These are phyloP conservation scores for Steromphala cineraria DNA, from an alignment of 2,888 invertebrate genomes.

Conservation along the genomic window DNA sequence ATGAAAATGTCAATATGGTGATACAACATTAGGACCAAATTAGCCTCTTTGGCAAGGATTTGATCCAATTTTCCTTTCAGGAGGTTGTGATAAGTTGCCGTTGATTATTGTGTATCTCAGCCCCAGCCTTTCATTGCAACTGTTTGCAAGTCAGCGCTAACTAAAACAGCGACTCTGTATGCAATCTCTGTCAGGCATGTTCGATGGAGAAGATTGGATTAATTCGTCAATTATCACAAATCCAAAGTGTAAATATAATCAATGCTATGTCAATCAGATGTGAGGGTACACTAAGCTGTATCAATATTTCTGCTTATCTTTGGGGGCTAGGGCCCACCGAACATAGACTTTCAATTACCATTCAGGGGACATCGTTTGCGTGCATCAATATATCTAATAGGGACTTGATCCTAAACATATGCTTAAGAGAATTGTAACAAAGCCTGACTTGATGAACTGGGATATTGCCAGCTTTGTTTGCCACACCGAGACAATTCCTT, in stretches of 20 bases:
- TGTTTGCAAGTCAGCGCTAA: neutral
- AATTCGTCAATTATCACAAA: slow-evolving; percentile 15
- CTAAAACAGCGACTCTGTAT: neutral
- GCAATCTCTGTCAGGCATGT: slow-evolving; percentile 4
- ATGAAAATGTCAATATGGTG: slow-evolving; percentile 5
- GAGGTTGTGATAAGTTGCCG: neutral
- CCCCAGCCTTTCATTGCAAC: neutral
- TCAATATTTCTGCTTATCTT: slow-evolving; percentile 19
- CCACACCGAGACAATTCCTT: neutral
- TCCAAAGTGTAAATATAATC: slow-evolving; percentile 16
- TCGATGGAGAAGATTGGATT: slow-evolving; percentile 13
- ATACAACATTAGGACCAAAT: slow-evolving; percentile 8
- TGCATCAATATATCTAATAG: neutral
- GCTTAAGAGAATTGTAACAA: slow-evolving; percentile 9
- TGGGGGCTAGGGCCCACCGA: neutral
- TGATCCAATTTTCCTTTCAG: slow-evolving; percentile 11
- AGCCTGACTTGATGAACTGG: neutral
- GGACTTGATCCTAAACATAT: neutral
- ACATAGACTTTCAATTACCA: slow-evolving; percentile 13
- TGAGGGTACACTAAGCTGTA: neutral
- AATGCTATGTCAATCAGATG: slow-evolving; percentile 7
- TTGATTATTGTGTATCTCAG: neutral
- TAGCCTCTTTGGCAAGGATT: neutral
- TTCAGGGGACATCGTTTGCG: neutral
- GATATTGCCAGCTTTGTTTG: slow-evolving; percentile 11